Conservation (phyloP, 2,113 vertebrate species). For the Stegostoma tigrinum region DNA sequence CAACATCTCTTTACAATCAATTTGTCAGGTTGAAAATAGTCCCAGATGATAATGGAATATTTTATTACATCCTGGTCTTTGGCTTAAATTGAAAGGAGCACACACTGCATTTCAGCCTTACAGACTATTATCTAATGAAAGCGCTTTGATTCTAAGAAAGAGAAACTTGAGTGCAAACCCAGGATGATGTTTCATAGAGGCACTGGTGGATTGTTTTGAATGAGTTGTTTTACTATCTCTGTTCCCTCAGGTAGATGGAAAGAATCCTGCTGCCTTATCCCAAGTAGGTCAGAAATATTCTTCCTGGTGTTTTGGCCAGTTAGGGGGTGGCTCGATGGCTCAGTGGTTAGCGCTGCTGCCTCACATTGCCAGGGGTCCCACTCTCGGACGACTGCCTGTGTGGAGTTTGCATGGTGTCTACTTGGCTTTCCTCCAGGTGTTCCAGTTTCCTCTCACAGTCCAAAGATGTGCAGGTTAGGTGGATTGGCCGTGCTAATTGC, state of each 20-base stretch:
- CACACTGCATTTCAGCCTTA: not conserved
- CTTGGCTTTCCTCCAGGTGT: no score
- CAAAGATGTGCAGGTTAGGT: no score
- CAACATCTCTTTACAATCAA: not conserved
- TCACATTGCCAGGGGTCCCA: no score
- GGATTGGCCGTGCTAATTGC: no score
- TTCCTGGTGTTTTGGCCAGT: not conserved
- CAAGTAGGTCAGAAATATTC: not conserved
- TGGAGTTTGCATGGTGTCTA: no score
- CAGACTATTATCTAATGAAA: not conserved
- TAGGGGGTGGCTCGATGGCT: no score
- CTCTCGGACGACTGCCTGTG: no score
- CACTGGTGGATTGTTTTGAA: not conserved
- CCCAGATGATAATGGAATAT: not conserved
- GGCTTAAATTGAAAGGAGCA: not conserved
- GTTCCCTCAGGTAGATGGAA: not conserved
- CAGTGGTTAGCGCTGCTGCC: no score
- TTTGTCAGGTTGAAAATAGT: not conserved
- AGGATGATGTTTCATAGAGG: not conserved
- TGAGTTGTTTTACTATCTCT: not conserved
- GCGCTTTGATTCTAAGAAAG: not conserved
- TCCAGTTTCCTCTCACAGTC: no score
- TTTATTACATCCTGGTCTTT: not conserved
- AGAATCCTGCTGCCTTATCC: not conserved
- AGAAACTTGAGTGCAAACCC: not conserved